Percentiles rank a stretch among this genome's conserved stretches.
Conservation (phyloP, 2,888 invertebrate species). For the Ophioninae sp. region DNA sequence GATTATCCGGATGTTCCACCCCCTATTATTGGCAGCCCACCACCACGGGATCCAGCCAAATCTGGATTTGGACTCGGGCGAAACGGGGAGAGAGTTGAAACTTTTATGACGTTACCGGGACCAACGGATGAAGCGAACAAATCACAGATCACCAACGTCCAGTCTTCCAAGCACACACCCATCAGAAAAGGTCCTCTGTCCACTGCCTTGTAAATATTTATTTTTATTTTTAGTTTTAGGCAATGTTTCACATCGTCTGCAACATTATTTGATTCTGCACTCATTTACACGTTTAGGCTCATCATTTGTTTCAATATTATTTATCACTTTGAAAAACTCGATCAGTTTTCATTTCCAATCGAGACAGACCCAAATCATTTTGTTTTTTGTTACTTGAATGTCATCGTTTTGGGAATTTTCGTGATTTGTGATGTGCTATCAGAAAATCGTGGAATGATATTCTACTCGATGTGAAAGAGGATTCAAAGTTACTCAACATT, state of each 20-base stretch:
- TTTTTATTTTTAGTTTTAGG: background rate
- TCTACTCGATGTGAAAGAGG: background rate
- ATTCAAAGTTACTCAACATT: too few relatives aligned
- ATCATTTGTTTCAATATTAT: background rate
- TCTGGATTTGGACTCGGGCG: slow-evolving; percentile 74
- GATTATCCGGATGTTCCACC: slow-evolving; percentile 58
- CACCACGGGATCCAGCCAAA: slow-evolving; percentile 71
- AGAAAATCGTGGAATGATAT: background rate
- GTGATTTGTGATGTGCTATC: background rate
- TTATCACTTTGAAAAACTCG: background rate
- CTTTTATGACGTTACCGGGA: slow-evolving; percentile 52
- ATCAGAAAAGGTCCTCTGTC: slow-evolving; percentile 65
- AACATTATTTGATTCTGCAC: background rate
- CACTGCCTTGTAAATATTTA: slow-evolving; percentile 71
- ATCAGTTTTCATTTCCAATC: background rate
- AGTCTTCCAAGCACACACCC: slow-evolving; percentile 62
- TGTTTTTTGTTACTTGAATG: background rate
- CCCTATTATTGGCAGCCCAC: slow-evolving; percentile 65
- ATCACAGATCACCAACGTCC: slow-evolving; percentile 64
- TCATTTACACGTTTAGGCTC: background rate
- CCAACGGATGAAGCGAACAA: slow-evolving; percentile 51
- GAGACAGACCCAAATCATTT: background rate
- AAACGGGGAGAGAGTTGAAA: slow-evolving; percentile 63
- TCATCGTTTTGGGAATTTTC: background rate
- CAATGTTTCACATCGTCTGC: background rate